These are phyloP conservation scores for Microctenopoma stevenorrisi DNA, from an alignment of 2,797 vertebrate species.

Conservation along the genomic window DNA sequence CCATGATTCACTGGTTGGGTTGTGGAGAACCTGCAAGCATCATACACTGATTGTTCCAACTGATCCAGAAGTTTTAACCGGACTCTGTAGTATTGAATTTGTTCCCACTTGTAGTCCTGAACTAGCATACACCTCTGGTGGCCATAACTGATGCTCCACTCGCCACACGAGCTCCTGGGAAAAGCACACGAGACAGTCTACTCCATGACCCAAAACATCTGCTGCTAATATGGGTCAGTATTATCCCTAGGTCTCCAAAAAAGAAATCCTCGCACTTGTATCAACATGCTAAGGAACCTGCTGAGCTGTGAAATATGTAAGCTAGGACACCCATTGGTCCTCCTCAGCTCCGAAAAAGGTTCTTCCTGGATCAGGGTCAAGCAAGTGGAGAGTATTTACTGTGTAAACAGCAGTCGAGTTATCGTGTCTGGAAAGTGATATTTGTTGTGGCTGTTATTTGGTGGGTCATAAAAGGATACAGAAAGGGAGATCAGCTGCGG, in stretches of 20 bases:
- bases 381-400: conserved; percentile 55
- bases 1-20: too few relatives aligned
- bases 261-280: conserved; percentile 69
- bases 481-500: conserved; percentile 13
- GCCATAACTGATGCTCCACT: conserved; percentile 25
- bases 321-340: conserved; percentile 58
- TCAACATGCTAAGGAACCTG: conserved; percentile 66
- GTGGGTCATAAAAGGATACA: background rate
- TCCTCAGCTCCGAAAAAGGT: conserved; percentile 41
- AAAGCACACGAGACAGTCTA: conserved; percentile 41
- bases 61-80: too few relatives aligned
- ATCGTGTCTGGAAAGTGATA: conserved; percentile 49
- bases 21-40: too few relatives aligned
- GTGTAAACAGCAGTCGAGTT: conserved; percentile 55
- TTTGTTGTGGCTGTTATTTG: conserved; percentile 53
- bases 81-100: background rate
- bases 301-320: conserved; percentile 75
- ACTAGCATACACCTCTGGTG: conserved; percentile 17
- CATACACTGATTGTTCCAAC: too few relatives aligned
- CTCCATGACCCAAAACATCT: conserved; percentile 77
- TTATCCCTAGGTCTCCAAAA: conserved; percentile 35
- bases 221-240: conserved; percentile 73
- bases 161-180: conserved; percentile 45
- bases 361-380: conserved; percentile 60
- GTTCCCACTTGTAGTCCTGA: conserved; percentile 11